Base-by-base conservation (phyloP, 2,797 vertebrate species). In the Tolypeutes matacus region DNA sequence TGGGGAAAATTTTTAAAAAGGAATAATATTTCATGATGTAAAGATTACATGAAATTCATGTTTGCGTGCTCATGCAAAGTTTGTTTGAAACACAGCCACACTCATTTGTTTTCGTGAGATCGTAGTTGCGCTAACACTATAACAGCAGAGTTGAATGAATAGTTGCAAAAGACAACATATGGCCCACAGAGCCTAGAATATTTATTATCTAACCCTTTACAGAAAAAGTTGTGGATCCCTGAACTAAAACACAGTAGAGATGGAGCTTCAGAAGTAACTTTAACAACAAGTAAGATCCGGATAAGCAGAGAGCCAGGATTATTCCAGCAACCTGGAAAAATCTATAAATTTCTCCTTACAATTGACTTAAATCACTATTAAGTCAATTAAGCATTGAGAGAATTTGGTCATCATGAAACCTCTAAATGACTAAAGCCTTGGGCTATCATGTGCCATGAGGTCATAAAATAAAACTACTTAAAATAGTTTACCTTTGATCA, bases 401-500 rank as follows among this genome's bases (percentile, higher is more conserved):
- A 85, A 87, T 75, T 11, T 81, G 82, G 23, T 81, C 70, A 96
- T 58, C 46, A 34, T 29, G 20, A 95, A 93, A 80, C 42, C 49
- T 87, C 31, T 65, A 53, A 2, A 25, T 92, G 51, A 80, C 27
- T 72, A 67, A 25, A 81, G 60, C 51, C 53, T 76, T 67, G 70
- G 23, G 49, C n/a, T 92, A 77, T 27, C 36, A 25, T 39, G n/a
- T 3, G 3, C 8, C 31, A 18, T 46, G 29, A 20, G 31, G n/a
- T 34, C 46, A 36, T 11, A 9, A 42, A 49, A 31, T 29, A 89
- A 84, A 92, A 65, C 92, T 81, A 89, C 67, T 82, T 75, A 78
- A 27, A 67, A 89, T 20, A 67, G 65, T 84, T 99, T 98, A 99
- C 99, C 99, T 99, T 95, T 98, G 98, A 97, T 99, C 99, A 67